Evolutionary conservation across 2,113 vertebrate genomes (phyloP).

Genomic region (Turdus rufiventris): DNA sequence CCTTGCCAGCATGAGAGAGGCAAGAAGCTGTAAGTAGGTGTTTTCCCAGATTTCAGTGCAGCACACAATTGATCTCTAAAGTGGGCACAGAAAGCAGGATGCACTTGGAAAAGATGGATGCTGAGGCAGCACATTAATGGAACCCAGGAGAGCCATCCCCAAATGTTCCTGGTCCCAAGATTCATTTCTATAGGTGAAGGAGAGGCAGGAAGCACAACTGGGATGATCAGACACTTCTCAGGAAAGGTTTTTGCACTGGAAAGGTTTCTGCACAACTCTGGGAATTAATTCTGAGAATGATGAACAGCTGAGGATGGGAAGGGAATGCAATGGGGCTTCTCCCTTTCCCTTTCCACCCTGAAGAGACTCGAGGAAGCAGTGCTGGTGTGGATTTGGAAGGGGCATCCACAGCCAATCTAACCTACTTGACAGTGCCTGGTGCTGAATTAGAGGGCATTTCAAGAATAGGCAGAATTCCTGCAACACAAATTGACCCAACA

Average conservation of each 20-base stretch:
- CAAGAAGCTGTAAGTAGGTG: not conserved
- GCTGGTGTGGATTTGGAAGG: not conserved
- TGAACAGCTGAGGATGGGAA: not conserved
- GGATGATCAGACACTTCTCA: not conserved
- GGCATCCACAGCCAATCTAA: not conserved
- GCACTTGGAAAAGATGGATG: not conserved
- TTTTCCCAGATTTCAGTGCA: not conserved
- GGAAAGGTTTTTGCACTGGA: not conserved
- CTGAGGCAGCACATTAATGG: not conserved
- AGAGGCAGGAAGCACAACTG: not conserved
- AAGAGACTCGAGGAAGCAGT: not conserved
- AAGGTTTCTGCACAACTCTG: not conserved
- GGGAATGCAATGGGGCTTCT: not conserved
- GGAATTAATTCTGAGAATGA: not conserved
- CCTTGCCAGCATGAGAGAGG: not conserved
- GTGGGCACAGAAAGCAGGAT: not conserved
- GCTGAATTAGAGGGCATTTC: slow-evolving; percentile 54
- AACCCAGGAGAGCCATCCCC: not conserved
- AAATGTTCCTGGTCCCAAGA: not conserved
- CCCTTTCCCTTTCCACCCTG: not conserved
- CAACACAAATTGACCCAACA: slow-evolving; percentile 51
- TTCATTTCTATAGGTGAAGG: accelerated
- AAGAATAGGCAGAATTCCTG: slow-evolving; percentile 49
- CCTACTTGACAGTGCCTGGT: not conserved
- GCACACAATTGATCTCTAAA: not conserved